These are phyloP conservation scores for Caradrina kadenii DNA, from an alignment of 2,888 invertebrate species.

Conservation along the genomic window DNA sequence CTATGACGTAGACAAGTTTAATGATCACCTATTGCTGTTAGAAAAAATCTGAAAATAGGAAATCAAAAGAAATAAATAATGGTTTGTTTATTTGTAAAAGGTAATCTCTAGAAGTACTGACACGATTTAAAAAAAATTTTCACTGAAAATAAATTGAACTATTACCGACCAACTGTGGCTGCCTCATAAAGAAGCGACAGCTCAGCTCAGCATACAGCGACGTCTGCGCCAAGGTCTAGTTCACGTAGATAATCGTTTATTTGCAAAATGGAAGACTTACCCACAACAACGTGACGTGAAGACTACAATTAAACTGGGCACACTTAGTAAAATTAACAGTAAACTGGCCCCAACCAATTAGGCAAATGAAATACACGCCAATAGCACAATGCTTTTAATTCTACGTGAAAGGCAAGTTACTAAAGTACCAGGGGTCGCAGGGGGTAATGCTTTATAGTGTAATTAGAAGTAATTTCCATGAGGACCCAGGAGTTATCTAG, in stretches of 20 bases:
- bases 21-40: background rate
- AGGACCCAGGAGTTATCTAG: constrained; percentile 4
- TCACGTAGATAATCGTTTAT: constrained; percentile 3
- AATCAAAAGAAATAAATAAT: too few species aligned
- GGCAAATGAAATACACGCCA: constrained; percentile 52
- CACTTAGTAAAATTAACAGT: constrained; percentile 62
- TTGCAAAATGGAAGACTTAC: constrained; percentile 28
- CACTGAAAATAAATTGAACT: too few species aligned
- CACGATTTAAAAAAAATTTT: too few species aligned
- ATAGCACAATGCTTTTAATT: constrained; percentile 47
- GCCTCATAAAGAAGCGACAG: too few species aligned
- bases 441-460: constrained; percentile 20
- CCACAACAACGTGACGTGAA: constrained; percentile 26
- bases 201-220: too few species aligned
- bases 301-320: constrained; percentile 38
- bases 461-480: constrained; percentile 25
- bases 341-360: constrained; percentile 56
- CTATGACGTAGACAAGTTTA: background rate
- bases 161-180: too few species aligned
- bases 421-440: background rate
- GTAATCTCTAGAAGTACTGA: too few species aligned
- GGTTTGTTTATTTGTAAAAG: too few species aligned
- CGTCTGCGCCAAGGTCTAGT: background rate
- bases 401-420: constrained; percentile 25
- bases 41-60: too few species aligned